phyloP scores from a whole-genome alignment of 1,140 invertebrate species.

The Hesperophylax magnus region DNA sequence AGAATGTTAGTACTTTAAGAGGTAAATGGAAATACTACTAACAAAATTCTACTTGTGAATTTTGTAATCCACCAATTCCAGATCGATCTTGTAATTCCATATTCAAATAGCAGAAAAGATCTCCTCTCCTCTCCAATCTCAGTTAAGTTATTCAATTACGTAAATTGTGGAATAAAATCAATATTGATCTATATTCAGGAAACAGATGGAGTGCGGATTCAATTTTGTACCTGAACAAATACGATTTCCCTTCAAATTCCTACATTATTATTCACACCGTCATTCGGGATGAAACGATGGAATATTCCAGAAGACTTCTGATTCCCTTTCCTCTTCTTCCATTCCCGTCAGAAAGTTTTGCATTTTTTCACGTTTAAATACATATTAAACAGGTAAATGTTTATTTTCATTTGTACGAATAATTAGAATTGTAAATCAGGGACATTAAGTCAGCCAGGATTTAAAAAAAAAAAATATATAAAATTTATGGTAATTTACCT shows the following conservation, averaged over 20 bases:
- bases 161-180: constrained; percentile 40
- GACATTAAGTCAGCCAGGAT: constrained; percentile 31
- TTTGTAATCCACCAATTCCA: background rate
- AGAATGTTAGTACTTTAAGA: too few species aligned
- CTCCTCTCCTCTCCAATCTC: constrained; percentile 10
- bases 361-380: constrained; percentile 54
- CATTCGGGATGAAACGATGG: constrained; percentile 32
- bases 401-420: constrained; percentile 44
- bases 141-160: constrained; percentile 45
- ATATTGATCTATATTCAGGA: constrained; percentile 52
- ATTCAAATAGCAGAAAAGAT: constrained; percentile 18
- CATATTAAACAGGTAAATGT: constrained; percentile 58
- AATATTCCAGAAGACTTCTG: constrained; percentile 24
- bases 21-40: too few species aligned
- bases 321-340: background rate
- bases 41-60: too few species aligned
- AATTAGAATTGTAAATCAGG: constrained; percentile 53
- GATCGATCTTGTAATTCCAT: constrained; percentile 13
- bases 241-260: constrained; percentile 32
- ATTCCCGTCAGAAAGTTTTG: constrained; percentile 29
- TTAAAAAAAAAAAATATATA: constrained; percentile 5
- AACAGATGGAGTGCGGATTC: constrained; percentile 46
- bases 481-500: background rate
- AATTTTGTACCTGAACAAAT: constrained; percentile 55
- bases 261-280: constrained; percentile 53